Evolutionary conservation across 1,140 invertebrate species (phyloP).

Genomic region (Drosophila suzukii): DNA sequence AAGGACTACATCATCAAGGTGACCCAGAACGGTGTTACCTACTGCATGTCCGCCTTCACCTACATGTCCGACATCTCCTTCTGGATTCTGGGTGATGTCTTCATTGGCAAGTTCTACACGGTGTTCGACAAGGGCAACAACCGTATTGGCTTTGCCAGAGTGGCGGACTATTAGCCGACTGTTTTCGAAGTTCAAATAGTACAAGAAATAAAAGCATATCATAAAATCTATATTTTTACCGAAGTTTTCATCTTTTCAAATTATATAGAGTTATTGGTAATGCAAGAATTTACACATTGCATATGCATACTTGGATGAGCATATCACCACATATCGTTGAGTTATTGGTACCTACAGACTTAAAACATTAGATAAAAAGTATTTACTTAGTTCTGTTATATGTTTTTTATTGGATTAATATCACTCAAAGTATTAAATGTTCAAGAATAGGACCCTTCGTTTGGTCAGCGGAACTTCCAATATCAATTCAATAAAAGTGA

Average conservation of each 20-base stretch:
- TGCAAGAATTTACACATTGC: background rate
- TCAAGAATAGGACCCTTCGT: too few species aligned
- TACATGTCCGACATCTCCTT: constrained; percentile 88
- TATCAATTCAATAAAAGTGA: too few species aligned
- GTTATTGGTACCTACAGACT: too few species aligned
- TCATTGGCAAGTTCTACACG: constrained; percentile 97
- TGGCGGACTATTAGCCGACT: constrained; percentile 20
- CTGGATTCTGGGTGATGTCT: constrained; percentile 98
- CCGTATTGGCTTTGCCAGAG: constrained; percentile 94
- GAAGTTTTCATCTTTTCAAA: too few species aligned
- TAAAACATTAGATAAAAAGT: too few species aligned
- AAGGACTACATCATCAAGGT: constrained; percentile 94
- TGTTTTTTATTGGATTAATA: background rate
- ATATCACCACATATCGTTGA: too few species aligned
- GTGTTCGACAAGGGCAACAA: constrained; percentile 96
- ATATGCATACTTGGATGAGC: background rate
- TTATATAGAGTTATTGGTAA: background rate
- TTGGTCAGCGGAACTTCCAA: too few species aligned
- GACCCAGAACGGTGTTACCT: constrained; percentile 87
- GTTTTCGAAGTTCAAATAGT: too few species aligned
- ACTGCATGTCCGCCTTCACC: constrained; percentile 91
- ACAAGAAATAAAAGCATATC: background rate
- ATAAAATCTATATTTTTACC: background rate
- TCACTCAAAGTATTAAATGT: background rate
- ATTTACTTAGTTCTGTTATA: background rate